phyloP scores from a whole-genome alignment of 2,888 invertebrate genomes.

The Pasiphila rectangulata region DNA sequence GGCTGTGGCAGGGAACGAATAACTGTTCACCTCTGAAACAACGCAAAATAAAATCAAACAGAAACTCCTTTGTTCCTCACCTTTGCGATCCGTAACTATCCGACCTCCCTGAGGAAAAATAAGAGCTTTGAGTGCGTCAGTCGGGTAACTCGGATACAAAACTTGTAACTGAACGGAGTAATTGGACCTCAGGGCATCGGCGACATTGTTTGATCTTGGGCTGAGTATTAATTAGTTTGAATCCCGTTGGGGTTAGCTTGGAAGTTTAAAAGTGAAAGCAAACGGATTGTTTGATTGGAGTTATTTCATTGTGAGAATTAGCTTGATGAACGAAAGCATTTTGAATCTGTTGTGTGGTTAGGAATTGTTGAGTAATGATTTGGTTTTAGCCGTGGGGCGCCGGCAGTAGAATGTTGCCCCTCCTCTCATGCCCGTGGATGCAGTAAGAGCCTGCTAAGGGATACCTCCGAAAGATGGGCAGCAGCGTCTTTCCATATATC shows the following conservation, averaged over 20 bases:
- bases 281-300: slow-evolving; percentile 39
- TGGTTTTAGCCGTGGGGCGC: too few relatives aligned
- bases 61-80: slow-evolving; percentile 4
- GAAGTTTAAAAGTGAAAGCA: slow-evolving; percentile 40
- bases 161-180: slow-evolving; percentile 39
- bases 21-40: too few relatives aligned
- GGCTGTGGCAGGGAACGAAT: too few relatives aligned
- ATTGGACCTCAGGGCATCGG: slow-evolving; percentile 51
- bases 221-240: slow-evolving; percentile 54
- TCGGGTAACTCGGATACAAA: slow-evolving; percentile 19
- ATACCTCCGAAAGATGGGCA: too few relatives aligned
- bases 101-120: slow-evolving; percentile 14
- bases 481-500: too few relatives aligned
- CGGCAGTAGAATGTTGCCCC: too few relatives aligned
- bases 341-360: slow-evolving; percentile 1
- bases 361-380: too few relatives aligned
- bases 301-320: slow-evolving; percentile 21
- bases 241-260: slow-evolving; percentile 36
- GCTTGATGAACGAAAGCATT: slow-evolving; percentile 1
- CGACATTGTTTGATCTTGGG: slow-evolving; percentile 48
- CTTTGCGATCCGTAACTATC: slow-evolving; percentile 10
- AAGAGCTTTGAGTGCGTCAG: slow-evolving; percentile 10
- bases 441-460: too few relatives aligned
- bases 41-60: too few relatives aligned
- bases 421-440: too few relatives aligned